These are phyloP conservation scores for Tridacna gigas DNA, from an alignment of 2,888 invertebrate genomes.

Conservation along the genomic window DNA sequence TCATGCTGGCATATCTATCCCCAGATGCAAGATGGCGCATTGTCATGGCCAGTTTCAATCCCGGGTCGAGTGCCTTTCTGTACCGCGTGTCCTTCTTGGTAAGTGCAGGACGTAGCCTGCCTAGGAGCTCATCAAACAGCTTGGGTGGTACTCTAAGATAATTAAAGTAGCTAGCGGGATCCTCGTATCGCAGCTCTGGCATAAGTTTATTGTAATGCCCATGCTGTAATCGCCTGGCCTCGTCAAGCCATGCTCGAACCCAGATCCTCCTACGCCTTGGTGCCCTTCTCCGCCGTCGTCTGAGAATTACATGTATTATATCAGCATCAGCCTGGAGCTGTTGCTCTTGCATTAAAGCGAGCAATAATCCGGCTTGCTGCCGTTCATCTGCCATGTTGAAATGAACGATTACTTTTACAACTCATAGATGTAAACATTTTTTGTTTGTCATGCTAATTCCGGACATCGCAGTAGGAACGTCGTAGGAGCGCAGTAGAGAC, in stretches of 20 bases:
- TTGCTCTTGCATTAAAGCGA: constrained; percentile 9
- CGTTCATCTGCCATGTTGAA: no score
- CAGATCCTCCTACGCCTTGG: no score
- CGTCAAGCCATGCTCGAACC: background rate
- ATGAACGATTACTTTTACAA: background rate
- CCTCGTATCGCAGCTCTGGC: constrained; percentile 36
- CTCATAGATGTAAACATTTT: background rate
- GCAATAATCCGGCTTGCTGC: constrained; percentile 11
- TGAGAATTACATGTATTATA: constrained; percentile 12
- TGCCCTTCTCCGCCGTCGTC: background rate
- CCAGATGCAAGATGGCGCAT: no score
- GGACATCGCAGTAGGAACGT: background rate
- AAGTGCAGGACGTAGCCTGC: constrained; percentile 48
- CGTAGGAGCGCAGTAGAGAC: no score
- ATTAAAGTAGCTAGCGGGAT: background rate
- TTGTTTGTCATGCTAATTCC: background rate
- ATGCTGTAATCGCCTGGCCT: background rate
- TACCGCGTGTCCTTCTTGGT: constrained; percentile 57
- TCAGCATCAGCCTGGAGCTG: constrained; percentile 4
- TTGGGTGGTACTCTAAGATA: constrained; percentile 20
- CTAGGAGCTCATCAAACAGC: constrained; percentile 62
- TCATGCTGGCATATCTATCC: no score
- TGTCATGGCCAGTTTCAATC: no score
- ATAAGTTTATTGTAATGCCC: background rate
- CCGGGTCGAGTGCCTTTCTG: no score